Evolutionary conservation across 2,797 vertebrate genomes (phyloP), one percentile per base, ranked within the genome.

Genomic region (Parauchenoglanis punctatus): DNA sequence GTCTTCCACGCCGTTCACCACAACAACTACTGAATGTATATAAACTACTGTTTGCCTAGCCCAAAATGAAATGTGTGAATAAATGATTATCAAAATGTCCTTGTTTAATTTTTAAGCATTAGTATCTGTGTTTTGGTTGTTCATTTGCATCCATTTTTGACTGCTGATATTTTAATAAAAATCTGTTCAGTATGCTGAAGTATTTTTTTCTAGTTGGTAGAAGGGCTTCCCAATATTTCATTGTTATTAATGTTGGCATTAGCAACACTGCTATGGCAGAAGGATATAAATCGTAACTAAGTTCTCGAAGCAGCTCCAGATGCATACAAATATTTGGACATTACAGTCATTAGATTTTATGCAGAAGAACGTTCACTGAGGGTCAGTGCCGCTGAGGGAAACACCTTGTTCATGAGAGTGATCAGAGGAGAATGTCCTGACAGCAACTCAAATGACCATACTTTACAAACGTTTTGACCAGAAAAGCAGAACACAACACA

Each of bases 11-110:
- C 44, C 61, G 13, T 89, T 91, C 73, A 68, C 63, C 68, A 54
- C 61, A 52, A 75, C 89, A 91, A 92, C 93, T 94, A 93, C 94
- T 95, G 94, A 95, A 94, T 94, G 94, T 93, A 93, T 90, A 94
- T 88, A 92, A 91, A 91, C 92, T 93, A 92, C 89, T 91, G 88
- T 92, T 88, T 89, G 87, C 92, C 91, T 91, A 92, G 92, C 93
- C 94, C 90, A 84, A 92, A 89, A 89, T 92, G 89, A 92, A 91
- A 89, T 87, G 89, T 94, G 92, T 93, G 91, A 95, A 95, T 94
- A 94, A 94, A 94, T 87, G 87, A 85, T 91, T 89, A 87, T 85
- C 77, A 87, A 75, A 52, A 75, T 85, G 72, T 58, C 44, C 56
- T 72, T 88, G 58, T 88, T 89, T 85, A 67, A 77, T 86, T 87